A percentile compares a stretch with the other conserved stretches of the same genome.
phyloP scores from a whole-genome alignment of 2,113 vertebrate genomes.

The Micronycteris hirsuta region DNA sequence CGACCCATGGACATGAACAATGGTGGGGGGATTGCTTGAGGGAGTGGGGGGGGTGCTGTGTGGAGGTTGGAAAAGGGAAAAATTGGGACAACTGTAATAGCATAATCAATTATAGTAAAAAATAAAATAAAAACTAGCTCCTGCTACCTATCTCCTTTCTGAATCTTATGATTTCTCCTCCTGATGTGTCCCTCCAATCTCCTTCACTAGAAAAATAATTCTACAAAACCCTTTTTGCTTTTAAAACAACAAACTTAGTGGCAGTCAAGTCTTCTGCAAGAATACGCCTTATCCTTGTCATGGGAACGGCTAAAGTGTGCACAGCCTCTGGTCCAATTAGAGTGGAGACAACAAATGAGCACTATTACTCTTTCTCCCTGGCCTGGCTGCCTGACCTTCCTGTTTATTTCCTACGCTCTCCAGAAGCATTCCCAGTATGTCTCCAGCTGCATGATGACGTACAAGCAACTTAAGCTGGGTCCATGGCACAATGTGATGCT shows the following conservation, averaged over 20 bases:
- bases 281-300: neutral
- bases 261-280: neutral
- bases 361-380: neutral
- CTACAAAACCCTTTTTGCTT: conserved; percentile 8
- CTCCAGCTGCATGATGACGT: neutral
- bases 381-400: neutral
- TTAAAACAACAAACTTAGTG: neutral
- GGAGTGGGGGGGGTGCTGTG: too few relatives aligned
- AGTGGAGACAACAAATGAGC: neutral
- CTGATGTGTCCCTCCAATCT: neutral
- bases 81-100: too few relatives aligned
- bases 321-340: neutral
- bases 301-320: neutral
- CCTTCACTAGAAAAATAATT: neutral
- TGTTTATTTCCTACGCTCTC: neutral
- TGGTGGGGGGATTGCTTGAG: too few relatives aligned
- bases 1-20: too few relatives aligned
- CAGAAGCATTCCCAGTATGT: neutral
- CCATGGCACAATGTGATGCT: neutral
- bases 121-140: neutral
- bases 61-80: too few relatives aligned
- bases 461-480: neutral
- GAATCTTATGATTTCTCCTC: neutral
- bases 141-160: neutral
- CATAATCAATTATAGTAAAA: too few relatives aligned